Evolutionary conservation across 2,888 invertebrate genomes (phyloP).

Genomic region (Himalopsyche anomala): DNA sequence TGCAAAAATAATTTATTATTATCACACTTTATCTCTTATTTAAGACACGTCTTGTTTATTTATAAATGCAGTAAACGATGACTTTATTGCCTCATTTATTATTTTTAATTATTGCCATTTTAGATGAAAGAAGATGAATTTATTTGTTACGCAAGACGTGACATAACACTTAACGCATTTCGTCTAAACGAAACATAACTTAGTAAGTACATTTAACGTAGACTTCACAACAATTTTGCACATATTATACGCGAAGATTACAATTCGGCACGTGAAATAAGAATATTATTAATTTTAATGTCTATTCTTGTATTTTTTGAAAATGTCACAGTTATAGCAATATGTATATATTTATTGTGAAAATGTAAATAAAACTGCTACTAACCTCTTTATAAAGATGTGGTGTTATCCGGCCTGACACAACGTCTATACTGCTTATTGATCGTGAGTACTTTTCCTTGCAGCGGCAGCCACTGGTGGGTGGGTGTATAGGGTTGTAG

Average conservation of each 20-base stretch:
- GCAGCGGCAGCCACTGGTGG: slow-evolving; percentile 1
- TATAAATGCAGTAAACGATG: background rate
- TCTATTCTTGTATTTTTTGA: background rate
- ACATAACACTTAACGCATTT: background rate
- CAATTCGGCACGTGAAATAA: background rate
- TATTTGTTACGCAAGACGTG: background rate
- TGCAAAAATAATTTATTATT: no score
- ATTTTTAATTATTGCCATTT: background rate
- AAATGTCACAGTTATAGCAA: background rate
- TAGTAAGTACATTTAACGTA: background rate
- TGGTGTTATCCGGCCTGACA: slow-evolving; percentile 20
- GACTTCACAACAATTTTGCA: slow-evolving; percentile 27
- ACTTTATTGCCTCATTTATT: background rate
- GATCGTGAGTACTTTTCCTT: slow-evolving; percentile 31
- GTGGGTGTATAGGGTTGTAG: slow-evolving; percentile 31
- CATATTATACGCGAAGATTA: background rate
- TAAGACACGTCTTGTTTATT: background rate
- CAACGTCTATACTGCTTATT: slow-evolving; percentile 39
- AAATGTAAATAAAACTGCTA: background rate
- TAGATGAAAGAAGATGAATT: background rate
- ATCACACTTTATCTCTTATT: background rate
- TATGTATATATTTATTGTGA: background rate
- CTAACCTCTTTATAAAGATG: background rate
- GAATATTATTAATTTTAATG: background rate
- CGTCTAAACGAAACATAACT: background rate